Evolutionary conservation across 2,888 invertebrate species (phyloP), one percentile per base, ranked within the genome.

Genomic region (Meteorus colon): DNA sequence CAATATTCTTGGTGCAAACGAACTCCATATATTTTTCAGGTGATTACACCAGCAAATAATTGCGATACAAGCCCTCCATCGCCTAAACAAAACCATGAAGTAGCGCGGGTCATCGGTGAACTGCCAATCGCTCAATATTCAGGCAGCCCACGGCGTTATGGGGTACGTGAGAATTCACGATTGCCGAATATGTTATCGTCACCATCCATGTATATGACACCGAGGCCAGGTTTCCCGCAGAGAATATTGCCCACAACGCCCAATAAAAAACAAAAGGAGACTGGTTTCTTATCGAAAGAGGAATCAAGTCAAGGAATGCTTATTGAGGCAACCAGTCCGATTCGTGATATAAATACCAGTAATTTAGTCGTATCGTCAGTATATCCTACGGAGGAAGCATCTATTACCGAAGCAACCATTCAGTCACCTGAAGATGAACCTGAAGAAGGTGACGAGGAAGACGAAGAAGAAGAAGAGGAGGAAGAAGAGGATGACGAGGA

Each of bases 51-150:
- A 59, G 86, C 85, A 45, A 88, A 87, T 72, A 89, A 89, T 80
- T 88, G 88, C 73, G 89, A 89, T 74, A 84, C 77, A 19, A 87
- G 87, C 72, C 88, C 87, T 37, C 86, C 88, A 45, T 86, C 88
- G 41, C 86, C 89, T 6, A 89, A 90, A 80, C 86, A 86, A 71
- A 90, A 89, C 83, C 88, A 88, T 76, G 88, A 89, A 86, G 92
- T 93, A 55, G 91, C 94, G 77, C 91, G 94, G 84, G 93, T 95
- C 60, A 96, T 96, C 85, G 96, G 96, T 66, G 95, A 93, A 89
- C 91, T 96, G 84, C 97, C 97, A n/a, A 97, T 97, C 83, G 96
- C 97, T 27, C 96, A 97, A 86, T 97, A 97, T 88, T 96, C 97
- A 83, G 97, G 96, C 19, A 97, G 97, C 60, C 97, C 97, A 19